These are phyloP conservation scores for Tachycineta bicolor DNA, from an alignment of 2,113 vertebrate genomes.

Conservation along the genomic window DNA sequence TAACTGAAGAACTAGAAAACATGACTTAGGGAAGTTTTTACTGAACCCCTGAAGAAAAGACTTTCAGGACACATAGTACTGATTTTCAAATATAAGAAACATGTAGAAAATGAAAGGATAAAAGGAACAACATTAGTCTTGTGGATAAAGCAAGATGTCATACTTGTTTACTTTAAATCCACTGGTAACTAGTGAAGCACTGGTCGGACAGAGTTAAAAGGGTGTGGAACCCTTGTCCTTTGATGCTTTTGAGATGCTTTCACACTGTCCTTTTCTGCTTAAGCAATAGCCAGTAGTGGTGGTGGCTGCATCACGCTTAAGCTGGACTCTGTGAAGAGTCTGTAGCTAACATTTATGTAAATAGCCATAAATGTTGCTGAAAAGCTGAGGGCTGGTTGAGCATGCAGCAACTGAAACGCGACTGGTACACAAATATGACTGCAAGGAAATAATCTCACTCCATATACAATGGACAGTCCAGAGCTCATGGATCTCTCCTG, in stretches of 20 bases:
- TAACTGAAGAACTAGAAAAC: background rate
- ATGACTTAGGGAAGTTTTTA: background rate
- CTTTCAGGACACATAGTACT: background rate
- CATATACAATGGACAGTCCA: background rate
- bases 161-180: background rate
- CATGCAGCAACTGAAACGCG: rapidly evolving
- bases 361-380: background rate
- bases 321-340: background rate
- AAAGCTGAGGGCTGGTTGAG: background rate
- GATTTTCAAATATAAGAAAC: background rate
- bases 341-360: no score
- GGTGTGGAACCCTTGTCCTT: background rate
- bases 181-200: background rate
- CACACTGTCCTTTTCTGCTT: background rate
- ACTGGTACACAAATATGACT: no score
- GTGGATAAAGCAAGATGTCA: background rate
- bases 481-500: background rate
- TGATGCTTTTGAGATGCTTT: background rate
- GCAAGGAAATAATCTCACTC: background rate
- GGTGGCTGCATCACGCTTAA: background rate
- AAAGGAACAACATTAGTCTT: background rate
- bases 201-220: background rate
- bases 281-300: background rate
- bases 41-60: background rate
- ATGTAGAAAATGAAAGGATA: background rate